These are phyloP conservation scores for Maconellicoccus hirsutus DNA, from an alignment of 1,140 invertebrate species.

Conservation along the genomic window DNA sequence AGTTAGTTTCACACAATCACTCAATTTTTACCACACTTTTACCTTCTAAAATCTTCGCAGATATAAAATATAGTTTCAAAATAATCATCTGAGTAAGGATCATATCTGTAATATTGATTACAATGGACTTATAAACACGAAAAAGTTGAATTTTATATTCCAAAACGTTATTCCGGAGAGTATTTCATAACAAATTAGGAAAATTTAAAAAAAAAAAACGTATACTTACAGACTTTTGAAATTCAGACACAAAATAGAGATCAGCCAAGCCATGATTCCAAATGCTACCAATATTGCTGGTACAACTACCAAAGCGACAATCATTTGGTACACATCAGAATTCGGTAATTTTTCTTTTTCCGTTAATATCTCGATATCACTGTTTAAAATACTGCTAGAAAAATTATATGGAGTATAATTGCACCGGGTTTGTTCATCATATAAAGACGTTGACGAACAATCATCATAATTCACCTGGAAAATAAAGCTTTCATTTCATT, in stretches of 20 bases:
- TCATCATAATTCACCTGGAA: background rate
- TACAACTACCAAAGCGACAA: background rate
- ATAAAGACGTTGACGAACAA: background rate
- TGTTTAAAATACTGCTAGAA: background rate
- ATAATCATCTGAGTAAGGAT: constrained; percentile 15
- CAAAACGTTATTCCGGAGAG: background rate
- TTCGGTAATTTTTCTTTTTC: background rate
- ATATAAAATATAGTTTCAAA: constrained; percentile 17
- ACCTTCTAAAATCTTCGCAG: constrained; percentile 3
- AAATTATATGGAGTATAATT: background rate
- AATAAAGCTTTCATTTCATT: no score
- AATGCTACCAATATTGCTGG: background rate
- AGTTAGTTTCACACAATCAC: background rate
- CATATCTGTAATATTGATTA: background rate
- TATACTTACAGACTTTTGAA: background rate
- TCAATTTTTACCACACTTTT: background rate
- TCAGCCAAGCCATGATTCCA: background rate
- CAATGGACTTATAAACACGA: background rate
- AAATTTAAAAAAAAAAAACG: background rate
- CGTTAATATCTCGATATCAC: background rate
- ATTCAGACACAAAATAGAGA: background rate
- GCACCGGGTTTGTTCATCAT: background rate
- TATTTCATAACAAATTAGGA: background rate
- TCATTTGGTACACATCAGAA: background rate
- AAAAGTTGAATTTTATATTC: background rate